Conservation (phyloP, 2,888 invertebrate species). For the Sarcophaga caerulescens region DNA sequence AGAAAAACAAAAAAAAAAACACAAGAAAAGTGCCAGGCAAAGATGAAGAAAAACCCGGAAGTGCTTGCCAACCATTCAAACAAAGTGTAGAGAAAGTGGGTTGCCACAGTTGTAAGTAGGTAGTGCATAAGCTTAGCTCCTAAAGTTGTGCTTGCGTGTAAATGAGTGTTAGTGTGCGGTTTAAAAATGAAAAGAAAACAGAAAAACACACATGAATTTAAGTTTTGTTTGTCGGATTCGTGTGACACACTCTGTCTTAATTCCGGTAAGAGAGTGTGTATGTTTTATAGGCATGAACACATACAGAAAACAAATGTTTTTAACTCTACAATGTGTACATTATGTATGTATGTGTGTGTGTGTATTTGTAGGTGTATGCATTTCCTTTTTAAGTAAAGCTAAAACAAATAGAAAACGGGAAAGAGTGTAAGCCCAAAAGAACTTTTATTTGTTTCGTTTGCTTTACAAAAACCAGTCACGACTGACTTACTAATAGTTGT, state of each 20-base stretch:
- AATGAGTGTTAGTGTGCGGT: background rate
- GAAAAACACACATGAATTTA: constrained; percentile 40
- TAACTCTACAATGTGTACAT: no score
- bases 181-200: background rate
- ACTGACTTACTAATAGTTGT: constrained; percentile 49
- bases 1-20: constrained; percentile 7
- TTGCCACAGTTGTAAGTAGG: background rate
- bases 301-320: background rate
- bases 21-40: background rate
- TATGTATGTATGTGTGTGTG: constrained; percentile 2
- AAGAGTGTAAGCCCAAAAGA: background rate
- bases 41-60: constrained; percentile 61
- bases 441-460: constrained; percentile 45
- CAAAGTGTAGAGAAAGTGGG: constrained; percentile 52
- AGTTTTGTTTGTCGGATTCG: constrained; percentile 30
- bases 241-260: constrained; percentile 22
- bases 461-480: constrained; percentile 49
- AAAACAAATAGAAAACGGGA: constrained; percentile 11
- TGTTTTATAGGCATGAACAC: constrained; percentile 5
- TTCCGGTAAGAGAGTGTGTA: background rate
- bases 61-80: constrained; percentile 59
- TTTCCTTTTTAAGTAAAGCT: constrained; percentile 36
- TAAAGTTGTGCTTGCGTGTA: background rate
- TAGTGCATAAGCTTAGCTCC: background rate
- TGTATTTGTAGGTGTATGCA: constrained; percentile 17